Base-by-base conservation (phyloP, 2,888 invertebrate genomes). In the Oxystoma pomonae region DNA sequence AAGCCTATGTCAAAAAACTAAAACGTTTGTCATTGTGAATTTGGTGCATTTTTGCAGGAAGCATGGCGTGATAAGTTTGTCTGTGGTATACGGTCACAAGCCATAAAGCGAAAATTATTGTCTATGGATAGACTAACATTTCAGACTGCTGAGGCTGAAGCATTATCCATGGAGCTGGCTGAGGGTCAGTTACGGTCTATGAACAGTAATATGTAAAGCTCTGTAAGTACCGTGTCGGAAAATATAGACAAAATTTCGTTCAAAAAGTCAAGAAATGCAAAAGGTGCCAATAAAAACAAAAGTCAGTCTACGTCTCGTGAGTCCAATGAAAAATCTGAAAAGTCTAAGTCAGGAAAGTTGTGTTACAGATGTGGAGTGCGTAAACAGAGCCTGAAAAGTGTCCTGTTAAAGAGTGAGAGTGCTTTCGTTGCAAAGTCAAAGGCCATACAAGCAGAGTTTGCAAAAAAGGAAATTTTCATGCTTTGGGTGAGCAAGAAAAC, bases 71-170 rank as follows among this genome's bases (percentile, higher is more conserved):
- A 50, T n/a, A 50, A 50, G n/a, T 50, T 50, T 50, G 50, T 50
- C n/a, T 50, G 50, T n/a, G 50, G 9, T 50, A n/a, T 50, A 50
- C 9, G 50, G 50, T 50, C 50, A 50, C 50, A 50, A n/a, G 50
- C 60, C 12, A 69, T 68, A 5, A 65, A 68, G 49, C 64, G 67
- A 20, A 65, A 63, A 19, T 59, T 74, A 12, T 58, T 74, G 16
- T 59, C 63, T 9, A 21, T 58, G 53, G 66, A 59, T n/a, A 20
- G 22, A 12, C 51, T 66, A 21, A 60, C 60, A 20, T 66, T 59
- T 50, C 56, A 59, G n/a, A 57, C 35, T 19, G 64, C 59, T 1
- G 49, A 9, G 20, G 12, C 56, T 17, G 51, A 12, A 20, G 65
- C 63, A n/a, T 16, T 61, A 35, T 22, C 55, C 19, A 65, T 62